phyloP scores from a whole-genome alignment of 2,797 vertebrate genomes.

The Halcyon chelicuti region DNA sequence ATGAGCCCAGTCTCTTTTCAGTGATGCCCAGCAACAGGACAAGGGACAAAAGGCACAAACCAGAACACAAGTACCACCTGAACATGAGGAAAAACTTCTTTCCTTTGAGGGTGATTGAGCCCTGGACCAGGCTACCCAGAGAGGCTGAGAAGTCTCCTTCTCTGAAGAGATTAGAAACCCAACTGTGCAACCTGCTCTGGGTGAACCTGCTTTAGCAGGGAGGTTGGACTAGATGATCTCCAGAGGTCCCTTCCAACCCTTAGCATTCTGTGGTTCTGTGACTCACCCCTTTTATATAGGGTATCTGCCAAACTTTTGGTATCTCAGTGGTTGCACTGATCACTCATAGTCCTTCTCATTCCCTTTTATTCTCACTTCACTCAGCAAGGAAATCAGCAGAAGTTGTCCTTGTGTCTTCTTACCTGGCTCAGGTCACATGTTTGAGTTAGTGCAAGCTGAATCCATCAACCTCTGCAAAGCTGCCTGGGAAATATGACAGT shows the following conservation, averaged over 20 bases:
- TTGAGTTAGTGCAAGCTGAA: neutral
- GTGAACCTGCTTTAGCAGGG: neutral
- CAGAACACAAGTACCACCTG: neutral
- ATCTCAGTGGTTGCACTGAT: neutral
- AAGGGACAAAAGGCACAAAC: neutral
- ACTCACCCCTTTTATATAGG: neutral
- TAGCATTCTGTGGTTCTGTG: no score
- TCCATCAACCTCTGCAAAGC: neutral
- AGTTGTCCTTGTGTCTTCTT: neutral
- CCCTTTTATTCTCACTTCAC: neutral
- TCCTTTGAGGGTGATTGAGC: neutral
- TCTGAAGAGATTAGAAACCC: neutral
- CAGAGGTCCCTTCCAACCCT: neutral
- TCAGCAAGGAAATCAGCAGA: neutral
- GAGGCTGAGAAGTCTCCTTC: neutral
- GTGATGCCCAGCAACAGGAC: neutral
- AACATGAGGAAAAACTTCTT: neutral
- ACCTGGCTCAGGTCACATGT: neutral
- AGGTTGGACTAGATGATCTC: neutral
- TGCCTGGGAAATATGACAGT: neutral
- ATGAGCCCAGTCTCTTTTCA: neutral
- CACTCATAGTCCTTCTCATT: neutral
- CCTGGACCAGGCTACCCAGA: neutral
- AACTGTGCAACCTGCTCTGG: neutral
- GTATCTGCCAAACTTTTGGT: neutral